phyloP scores from a whole-genome alignment of 2,888 invertebrate genomes.

The Norana najaformis region DNA sequence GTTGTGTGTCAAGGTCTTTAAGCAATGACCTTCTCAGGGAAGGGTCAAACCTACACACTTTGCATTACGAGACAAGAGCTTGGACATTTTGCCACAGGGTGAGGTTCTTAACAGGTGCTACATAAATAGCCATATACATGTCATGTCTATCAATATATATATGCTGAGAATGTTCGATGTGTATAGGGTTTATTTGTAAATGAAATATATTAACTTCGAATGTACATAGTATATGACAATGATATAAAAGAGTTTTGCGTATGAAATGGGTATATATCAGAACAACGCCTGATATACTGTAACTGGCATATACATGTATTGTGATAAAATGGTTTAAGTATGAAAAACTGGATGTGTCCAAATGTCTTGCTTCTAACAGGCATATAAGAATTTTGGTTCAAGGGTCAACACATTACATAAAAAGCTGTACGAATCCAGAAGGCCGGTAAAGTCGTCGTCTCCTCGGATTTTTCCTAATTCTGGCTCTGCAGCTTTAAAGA shows the following conservation, averaged over 20 bases:
- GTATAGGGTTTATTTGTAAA: background rate
- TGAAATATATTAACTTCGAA: background rate
- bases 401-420: conserved; percentile 82
- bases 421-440: conserved; percentile 74
- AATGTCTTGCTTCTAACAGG: conserved; percentile 68
- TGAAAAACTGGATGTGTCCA: background rate
- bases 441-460: background rate
- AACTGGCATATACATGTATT: background rate
- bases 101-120: background rate
- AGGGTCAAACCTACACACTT: too few relatives aligned
- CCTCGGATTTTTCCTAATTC: conserved; percentile 8
- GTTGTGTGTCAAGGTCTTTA: background rate
- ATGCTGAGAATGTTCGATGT: background rate
- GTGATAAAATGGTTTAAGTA: background rate
- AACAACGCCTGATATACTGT: background rate
- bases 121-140: background rate
- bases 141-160: too few relatives aligned
- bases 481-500: background rate
- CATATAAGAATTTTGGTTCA: conserved; percentile 91
- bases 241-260: background rate
- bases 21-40: background rate
- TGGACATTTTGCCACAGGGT: background rate
- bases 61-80: background rate
- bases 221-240: background rate
- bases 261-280: background rate